Base-by-base conservation (phyloP, 2,113 vertebrate species). In the Prolemur simus region DNA sequence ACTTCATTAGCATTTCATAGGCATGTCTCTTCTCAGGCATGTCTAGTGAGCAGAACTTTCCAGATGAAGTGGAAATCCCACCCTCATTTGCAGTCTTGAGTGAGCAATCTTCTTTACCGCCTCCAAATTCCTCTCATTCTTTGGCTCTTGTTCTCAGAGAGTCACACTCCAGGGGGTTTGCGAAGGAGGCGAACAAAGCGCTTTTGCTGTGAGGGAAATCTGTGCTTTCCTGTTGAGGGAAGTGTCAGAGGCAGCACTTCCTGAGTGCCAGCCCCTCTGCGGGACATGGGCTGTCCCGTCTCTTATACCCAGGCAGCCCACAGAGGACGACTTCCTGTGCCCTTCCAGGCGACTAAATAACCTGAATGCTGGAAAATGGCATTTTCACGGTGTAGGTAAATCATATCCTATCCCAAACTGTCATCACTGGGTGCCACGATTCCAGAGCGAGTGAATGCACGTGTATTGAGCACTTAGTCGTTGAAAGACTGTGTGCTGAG, bases 261-360 rank as follows among this genome's bases (percentile, higher is more conserved):
- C 6, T 71, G 82, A n/a, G 27, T 4, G 32, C 58, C 34, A 6
- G 47, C 5, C 18, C 14, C 8, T 9, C 23, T 3, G 25, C 1
- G 29, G 45, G n/a, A 73, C 17, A 8, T 1, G 15, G 39, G n/a
- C 5, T n/a, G 11, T 29, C 42, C 56, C 32, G 2, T 45, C 32
- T 2, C 0, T 6, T 39, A 0, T 17, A 32, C 5, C 21, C 8
- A 15, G 52, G 37, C 52, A 47, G 7, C 60, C 69, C 69, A 56
- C 3, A 6, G 42, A 52, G 27, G 1, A 2, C 13, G 17, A 0
- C 18, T 29, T 63, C 0, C 13, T 25, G 0, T 6, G 56, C 21
- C 14, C 23, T 39, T 47, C 5, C 3, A 54, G 64, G 6, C 14
- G 52, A 39, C 8, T 29, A 5, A 25, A 8, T 27, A 17, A 45